A percentile compares a stretch with the other conserved stretches of the same genome.
These are phyloP conservation scores for Papilio glaucus DNA, from an alignment of 1,140 invertebrate genomes.

Conservation along the genomic window DNA sequence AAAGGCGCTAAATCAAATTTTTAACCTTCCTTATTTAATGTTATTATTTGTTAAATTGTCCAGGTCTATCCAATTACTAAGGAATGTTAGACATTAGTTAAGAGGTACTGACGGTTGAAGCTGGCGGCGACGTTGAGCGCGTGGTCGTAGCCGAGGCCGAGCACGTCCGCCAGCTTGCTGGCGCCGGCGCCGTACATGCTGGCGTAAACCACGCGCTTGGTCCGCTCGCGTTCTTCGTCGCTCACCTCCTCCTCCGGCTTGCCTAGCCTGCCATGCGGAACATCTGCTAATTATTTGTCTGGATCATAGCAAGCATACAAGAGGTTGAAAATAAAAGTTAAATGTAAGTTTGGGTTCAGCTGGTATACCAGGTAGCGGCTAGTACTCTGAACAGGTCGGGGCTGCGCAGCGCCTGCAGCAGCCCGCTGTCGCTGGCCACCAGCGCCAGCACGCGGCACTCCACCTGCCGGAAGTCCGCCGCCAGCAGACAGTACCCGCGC, in stretches of 20 bases:
- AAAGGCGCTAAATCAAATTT: too few species aligned
- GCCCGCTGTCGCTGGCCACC: constrained; percentile 76
- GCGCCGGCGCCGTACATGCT: constrained; percentile 85
- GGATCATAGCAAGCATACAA: too few species aligned
- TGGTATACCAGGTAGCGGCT: constrained; percentile 79
- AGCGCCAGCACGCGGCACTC: constrained; percentile 85
- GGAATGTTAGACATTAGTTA: neutral
- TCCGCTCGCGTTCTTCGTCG: constrained; percentile 82
- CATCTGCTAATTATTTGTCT: too few species aligned
- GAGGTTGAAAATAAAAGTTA: too few species aligned
- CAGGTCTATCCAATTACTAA: neutral
- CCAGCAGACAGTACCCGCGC: constrained; percentile 65
- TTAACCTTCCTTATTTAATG: too few species aligned
- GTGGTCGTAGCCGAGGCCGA: constrained; percentile 75
- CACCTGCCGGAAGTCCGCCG: constrained; percentile 85
- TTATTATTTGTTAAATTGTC: too few species aligned
- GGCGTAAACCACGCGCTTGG: constrained; percentile 85
- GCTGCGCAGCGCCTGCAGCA: constrained; percentile 71
- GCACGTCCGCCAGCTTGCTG: constrained; percentile 82
- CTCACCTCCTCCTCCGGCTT: constrained; percentile 53
- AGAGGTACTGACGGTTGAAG: constrained; percentile 56
- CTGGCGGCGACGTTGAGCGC: constrained; percentile 58
- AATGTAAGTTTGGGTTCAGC: too few species aligned
- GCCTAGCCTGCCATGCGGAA: constrained; percentile 66
- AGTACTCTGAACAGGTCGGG: constrained; percentile 83